These are phyloP conservation scores for Halictus ligatus DNA, from an alignment of 2,888 invertebrate genomes.

Conservation along the genomic window DNA sequence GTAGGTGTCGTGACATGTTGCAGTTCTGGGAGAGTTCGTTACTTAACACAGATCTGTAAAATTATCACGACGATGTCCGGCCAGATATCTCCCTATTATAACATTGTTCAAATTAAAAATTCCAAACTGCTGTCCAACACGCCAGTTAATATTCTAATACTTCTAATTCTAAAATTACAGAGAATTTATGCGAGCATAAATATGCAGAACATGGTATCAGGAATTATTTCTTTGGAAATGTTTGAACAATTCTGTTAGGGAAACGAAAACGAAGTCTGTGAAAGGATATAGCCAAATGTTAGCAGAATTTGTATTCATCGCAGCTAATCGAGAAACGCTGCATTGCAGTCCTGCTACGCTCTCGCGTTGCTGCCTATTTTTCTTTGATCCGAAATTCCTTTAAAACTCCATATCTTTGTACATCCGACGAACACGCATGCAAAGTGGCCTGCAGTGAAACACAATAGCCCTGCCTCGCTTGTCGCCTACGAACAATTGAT, in stretches of 20 bases:
- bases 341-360: neutral
- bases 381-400: neutral
- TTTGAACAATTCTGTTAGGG: neutral
- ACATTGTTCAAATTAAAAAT: neutral
- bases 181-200: no score
- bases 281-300: neutral
- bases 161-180: neutral
- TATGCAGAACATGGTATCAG: neutral
- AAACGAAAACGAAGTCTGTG: neutral
- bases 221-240: neutral
- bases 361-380: neutral
- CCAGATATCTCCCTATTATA: neutral
- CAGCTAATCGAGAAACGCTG: neutral
- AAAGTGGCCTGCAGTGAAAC: neutral
- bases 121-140: neutral
- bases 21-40: neutral
- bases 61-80: neutral
- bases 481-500: neutral
- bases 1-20: conserved; percentile 16
- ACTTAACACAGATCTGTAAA: neutral
- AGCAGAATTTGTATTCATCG: neutral
- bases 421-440: neutral
- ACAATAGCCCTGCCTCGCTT: neutral
- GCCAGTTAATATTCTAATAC: neutral
- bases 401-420: neutral